These are phyloP conservation scores for Chrysodeixis includens DNA, from an alignment of 2,888 invertebrate species.

Conservation along the genomic window DNA sequence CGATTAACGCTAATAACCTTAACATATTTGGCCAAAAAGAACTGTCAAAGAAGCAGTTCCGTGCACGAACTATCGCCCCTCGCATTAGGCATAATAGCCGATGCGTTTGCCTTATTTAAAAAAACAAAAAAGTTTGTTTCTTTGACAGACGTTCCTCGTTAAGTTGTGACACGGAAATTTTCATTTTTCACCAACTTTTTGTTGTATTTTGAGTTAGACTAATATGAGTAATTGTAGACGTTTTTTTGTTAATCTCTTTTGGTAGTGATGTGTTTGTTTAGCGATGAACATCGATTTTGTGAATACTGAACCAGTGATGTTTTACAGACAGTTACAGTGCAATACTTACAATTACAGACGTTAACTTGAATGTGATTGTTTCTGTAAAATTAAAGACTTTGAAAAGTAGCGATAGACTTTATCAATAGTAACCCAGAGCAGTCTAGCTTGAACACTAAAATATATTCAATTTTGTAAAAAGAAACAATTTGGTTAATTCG, in stretches of 20 bases:
- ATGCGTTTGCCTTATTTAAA: slow-evolving; percentile 76
- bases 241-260: slow-evolving; percentile 67
- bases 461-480: too few species aligned
- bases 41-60: slow-evolving; percentile 49
- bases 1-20: background rate
- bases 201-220: slow-evolving; percentile 36
- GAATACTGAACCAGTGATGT: background rate
- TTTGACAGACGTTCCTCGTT: slow-evolving; percentile 80
- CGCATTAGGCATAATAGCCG: slow-evolving; percentile 72
- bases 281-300: slow-evolving; percentile 5
- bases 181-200: slow-evolving; percentile 76
- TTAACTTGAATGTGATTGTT: too few species aligned
- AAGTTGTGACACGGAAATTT: slow-evolving; percentile 72
- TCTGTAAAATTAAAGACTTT: too few species aligned
- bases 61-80: slow-evolving; percentile 60
- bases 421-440: too few species aligned
- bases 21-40: slow-evolving; percentile 26
- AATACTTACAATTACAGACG: too few species aligned
- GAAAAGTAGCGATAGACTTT: too few species aligned
- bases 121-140: slow-evolving; percentile 71
- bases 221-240: slow-evolving; percentile 77
- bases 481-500: too few species aligned
- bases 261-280: slow-evolving; percentile 34
- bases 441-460: too few species aligned
- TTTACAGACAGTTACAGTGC: too few species aligned